Percentiles rank a stretch among this genome's conserved stretches.
Evolutionary conservation across 2,797 vertebrate species (phyloP).

Genomic region (Bovichtus diacanthus): DNA sequence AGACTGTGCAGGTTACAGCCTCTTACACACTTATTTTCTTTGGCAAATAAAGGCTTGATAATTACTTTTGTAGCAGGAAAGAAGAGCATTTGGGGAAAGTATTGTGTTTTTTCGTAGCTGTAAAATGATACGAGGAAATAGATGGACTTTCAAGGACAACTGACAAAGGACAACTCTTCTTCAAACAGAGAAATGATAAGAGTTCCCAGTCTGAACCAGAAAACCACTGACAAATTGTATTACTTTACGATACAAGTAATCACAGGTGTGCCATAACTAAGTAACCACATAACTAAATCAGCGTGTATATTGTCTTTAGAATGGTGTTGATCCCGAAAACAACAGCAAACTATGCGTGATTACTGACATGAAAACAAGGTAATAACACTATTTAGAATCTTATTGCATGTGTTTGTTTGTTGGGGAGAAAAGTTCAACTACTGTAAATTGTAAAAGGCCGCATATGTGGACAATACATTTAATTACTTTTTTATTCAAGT

Average conservation of each 20-base stretch:
- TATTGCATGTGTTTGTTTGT: neutral
- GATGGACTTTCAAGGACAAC: fast-evolving
- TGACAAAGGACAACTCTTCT: neutral
- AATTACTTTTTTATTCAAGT: neutral
- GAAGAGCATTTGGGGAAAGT: no score
- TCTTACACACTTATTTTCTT: neutral
- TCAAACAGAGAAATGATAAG: neutral
- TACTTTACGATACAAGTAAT: neutral
- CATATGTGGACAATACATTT: neutral
- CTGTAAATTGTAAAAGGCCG: neutral
- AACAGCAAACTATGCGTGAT: neutral
- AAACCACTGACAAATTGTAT: neutral
- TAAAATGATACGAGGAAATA: slow-evolving; percentile 42
- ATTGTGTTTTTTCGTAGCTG: neutral
- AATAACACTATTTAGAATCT: neutral
- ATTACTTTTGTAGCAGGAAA: neutral
- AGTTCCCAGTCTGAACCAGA: neutral
- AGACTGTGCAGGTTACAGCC: neutral
- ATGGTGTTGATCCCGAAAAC: neutral
- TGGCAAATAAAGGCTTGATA: neutral
- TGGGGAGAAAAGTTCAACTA: neutral
- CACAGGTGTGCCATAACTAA: neutral
- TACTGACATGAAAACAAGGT: neutral
- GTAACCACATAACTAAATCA: neutral
- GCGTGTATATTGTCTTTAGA: neutral